These are phyloP conservation scores for Cataglyphis cursor DNA, from an alignment of 2,888 invertebrate species.

Conservation along the genomic window DNA sequence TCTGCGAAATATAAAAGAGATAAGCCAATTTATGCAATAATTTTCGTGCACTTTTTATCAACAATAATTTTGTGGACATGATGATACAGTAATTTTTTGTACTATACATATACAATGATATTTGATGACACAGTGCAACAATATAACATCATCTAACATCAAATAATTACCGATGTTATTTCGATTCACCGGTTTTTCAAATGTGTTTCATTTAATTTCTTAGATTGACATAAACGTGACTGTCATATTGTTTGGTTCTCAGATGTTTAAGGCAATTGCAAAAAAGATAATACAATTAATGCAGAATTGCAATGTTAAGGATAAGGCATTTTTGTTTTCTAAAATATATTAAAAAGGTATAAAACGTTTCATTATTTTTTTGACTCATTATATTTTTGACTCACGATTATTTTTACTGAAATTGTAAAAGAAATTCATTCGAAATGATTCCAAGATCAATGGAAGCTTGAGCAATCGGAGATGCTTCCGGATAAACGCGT, in stretches of 20 bases:
- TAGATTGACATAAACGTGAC: not conserved
- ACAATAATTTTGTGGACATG: constrained; percentile 3
- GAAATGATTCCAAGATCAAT: not conserved
- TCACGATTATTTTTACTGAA: not conserved
- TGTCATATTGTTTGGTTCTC: not conserved
- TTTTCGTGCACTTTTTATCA: not conserved
- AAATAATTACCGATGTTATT: constrained; percentile 31
- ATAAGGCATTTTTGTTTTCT: not conserved
- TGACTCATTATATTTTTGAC: not conserved
- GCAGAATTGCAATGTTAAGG: not conserved
- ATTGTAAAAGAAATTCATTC: not conserved
- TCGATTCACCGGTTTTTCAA: not conserved
- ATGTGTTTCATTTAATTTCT: constrained; percentile 17
- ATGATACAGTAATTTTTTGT: constrained; percentile 23
- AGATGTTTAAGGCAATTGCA: not conserved
- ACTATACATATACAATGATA: constrained; percentile 35
- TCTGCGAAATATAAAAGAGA: not conserved
- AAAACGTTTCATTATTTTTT: not conserved
- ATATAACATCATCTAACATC: not conserved
- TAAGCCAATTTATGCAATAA: not conserved
- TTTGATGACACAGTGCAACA: constrained; percentile 21
- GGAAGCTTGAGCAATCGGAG: not conserved
- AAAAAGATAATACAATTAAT: not conserved
- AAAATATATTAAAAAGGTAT: not conserved
- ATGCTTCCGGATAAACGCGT: not conserved